Evolutionary conservation across 2,113 vertebrate species (phyloP).

Genomic region (Burhinus bistriatus): DNA sequence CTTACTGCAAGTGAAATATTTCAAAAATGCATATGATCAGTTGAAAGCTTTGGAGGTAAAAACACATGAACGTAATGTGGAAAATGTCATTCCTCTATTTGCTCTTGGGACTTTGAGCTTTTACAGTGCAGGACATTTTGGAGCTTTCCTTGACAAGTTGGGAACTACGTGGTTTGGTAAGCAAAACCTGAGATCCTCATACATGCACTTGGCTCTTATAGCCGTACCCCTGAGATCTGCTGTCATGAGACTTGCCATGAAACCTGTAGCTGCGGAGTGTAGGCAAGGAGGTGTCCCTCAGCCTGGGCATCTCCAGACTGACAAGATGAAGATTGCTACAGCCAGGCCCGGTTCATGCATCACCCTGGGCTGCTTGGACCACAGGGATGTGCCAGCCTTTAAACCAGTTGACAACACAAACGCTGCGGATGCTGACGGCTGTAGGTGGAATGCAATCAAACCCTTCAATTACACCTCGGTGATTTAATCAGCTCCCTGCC

Average conservation of each 20-base stretch:
- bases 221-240: background rate
- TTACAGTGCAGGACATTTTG: background rate
- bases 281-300: background rate
- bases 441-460: constrained; percentile 59
- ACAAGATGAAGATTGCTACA: background rate
- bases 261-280: background rate
- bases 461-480: constrained; percentile 62
- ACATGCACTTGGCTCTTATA: rapidly evolving
- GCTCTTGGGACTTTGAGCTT: background rate
- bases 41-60: background rate
- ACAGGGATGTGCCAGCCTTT: background rate
- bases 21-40: background rate
- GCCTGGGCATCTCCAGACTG: background rate
- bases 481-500: constrained; percentile 69
- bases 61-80: background rate
- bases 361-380: background rate
- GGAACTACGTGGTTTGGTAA: background rate
- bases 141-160: background rate
- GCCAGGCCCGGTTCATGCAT: background rate
- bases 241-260: background rate
- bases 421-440: constrained; percentile 13
- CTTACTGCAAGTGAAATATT: background rate
- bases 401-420: background rate
- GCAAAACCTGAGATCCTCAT: background rate
- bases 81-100: background rate